Evolutionary conservation across 37 sponge, comb jelly and placozoan genomes (phyloP), one percentile per base, ranked within the genome.

Genomic region (Agelas oroides): DNA sequence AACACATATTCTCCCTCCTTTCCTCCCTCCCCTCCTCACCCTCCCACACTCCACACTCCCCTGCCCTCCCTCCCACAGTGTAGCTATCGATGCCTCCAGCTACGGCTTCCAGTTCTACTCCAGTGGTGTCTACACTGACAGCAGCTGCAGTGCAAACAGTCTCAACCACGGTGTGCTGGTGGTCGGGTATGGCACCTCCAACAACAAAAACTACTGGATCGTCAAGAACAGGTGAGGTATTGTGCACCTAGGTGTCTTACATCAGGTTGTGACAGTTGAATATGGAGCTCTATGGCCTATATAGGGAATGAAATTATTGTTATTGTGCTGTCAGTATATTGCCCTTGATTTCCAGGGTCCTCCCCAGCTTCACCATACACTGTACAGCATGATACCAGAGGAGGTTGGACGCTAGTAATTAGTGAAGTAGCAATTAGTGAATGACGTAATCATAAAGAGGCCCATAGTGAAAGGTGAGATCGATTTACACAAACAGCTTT

Each of bases 91-190:
- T 74, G 95, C 95, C 0, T 87, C 91, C 31, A 84, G 77, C 57
- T 83, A 83, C 70, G 55, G 80, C 30, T 94, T 94, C 84, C 94
- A 94, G 83, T 94, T 94, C 88, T 97, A 97, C 81, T 68, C 64
- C 18, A 89, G 85, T 46, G 97, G 97, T 59, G 93, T 97, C 65
- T 94, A 87, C 64, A 74, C 76, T 65, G 93, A 92, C 58, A 71
- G 52, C 28, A 75, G 55, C 64, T 97, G 97, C 86, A 94, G 93
- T 74, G 67, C 81, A 18, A 83, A 53, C 33, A 69, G 82, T n/a
- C 89, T 97, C 37, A 91, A 97, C 68, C 97, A 97, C 70, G 97
- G 97, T 16, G 97, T 97, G 2, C 85, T 97, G 68, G 93, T 86
- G 30, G 93, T 92, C 14, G 97, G 97, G 30, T 97, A 94, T 78